Conservation (phyloP, 2,797 vertebrate genomes). For the Dendrocincla tyrannina region DNA sequence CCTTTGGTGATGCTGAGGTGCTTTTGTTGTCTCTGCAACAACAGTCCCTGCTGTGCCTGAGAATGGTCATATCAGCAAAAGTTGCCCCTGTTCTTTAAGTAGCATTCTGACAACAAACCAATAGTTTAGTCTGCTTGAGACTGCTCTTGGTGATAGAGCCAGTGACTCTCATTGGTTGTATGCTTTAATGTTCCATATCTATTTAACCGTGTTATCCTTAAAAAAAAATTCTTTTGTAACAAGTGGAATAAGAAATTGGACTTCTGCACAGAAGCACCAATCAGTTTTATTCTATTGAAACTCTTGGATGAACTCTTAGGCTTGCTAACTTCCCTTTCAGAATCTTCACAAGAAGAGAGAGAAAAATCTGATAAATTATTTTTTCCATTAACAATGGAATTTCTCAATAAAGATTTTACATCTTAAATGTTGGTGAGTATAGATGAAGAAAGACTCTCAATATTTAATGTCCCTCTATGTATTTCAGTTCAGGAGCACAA, state of each 20-base stretch:
- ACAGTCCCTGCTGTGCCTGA: not conserved
- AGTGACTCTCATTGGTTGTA: not conserved
- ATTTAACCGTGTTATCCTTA: not conserved
- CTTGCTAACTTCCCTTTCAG: not conserved
- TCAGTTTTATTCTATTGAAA: not conserved
- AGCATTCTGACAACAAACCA: not conserved
- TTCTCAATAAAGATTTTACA: not conserved
- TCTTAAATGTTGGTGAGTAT: not conserved
- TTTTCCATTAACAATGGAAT: not conserved
- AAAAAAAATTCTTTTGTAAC: not conserved
- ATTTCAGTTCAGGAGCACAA: slow-evolving; percentile 68
- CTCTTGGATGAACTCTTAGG: not conserved
- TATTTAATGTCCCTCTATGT: not conserved
- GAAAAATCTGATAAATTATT: not conserved
- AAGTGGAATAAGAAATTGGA: not conserved
- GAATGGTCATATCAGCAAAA: not conserved
- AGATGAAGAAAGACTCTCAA: not conserved
- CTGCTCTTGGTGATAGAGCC: not conserved
- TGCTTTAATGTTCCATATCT: not conserved
- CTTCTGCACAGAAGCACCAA: not conserved
- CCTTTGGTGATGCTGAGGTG: not conserved
- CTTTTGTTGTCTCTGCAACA: not conserved
- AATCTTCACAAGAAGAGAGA: not conserved
- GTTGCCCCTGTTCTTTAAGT: not conserved
- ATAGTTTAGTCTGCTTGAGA: not conserved